phyloP scores from a whole-genome alignment of 2,113 vertebrate genomes.

The Tetrax tetrax region DNA sequence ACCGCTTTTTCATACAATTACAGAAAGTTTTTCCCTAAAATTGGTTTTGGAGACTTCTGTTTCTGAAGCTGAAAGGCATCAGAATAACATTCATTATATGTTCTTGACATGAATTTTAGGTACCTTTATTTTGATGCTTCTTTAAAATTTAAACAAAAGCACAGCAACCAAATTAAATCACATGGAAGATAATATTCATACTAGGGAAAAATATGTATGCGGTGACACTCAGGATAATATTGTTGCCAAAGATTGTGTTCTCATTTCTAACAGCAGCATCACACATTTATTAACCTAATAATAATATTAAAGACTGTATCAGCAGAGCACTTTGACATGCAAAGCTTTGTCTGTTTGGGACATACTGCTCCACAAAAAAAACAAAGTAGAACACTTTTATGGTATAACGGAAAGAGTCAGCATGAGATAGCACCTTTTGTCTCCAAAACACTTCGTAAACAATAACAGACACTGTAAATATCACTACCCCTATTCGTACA shows the following conservation, averaged over 20 bases:
- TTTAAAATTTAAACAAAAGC: background rate
- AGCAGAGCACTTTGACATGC: background rate
- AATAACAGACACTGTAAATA: slow-evolving; percentile 16
- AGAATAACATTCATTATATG: background rate
- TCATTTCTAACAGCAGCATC: background rate
- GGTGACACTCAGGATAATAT: background rate
- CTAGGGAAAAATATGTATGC: background rate
- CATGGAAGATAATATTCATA: background rate
- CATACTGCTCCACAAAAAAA: background rate
- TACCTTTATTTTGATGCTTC: background rate
- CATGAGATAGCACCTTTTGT: background rate
- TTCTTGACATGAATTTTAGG: background rate
- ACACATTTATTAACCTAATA: background rate
- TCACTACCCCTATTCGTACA: background rate
- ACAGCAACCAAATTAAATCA: background rate
- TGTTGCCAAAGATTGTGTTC: background rate
- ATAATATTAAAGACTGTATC: background rate
- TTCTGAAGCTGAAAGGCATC: background rate
- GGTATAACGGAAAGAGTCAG: background rate
- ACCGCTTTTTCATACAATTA: background rate
- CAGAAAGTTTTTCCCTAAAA: background rate
- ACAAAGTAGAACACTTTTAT: background rate
- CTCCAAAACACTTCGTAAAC: background rate
- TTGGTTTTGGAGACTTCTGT: background rate
- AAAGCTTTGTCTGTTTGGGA: background rate